Conservation (phyloP, 2,113 vertebrate genomes). For the Talpa occidentalis region DNA sequence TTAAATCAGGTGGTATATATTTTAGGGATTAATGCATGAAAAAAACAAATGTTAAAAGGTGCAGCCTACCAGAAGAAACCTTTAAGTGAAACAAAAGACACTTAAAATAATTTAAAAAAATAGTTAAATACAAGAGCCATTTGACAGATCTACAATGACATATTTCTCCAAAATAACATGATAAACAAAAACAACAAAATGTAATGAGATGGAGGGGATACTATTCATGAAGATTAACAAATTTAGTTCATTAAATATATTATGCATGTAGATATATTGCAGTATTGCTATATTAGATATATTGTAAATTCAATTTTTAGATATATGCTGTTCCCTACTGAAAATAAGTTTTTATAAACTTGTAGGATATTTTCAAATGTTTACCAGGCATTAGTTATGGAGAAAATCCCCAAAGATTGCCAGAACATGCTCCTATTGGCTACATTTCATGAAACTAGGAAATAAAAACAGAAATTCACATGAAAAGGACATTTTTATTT, state of each 20-base stretch:
- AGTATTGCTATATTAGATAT: background rate
- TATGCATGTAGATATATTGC: background rate
- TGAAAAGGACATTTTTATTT: background rate
- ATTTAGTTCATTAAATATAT: background rate
- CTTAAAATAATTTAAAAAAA: background rate
- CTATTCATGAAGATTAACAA: background rate
- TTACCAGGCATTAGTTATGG: background rate
- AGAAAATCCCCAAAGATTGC: background rate
- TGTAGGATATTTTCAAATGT: background rate
- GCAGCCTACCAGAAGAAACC: background rate
- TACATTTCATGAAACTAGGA: background rate
- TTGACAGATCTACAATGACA: background rate
- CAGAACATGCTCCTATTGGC: background rate
- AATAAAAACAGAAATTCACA: slow-evolving; percentile 18
- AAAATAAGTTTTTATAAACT: background rate
- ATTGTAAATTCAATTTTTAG: background rate
- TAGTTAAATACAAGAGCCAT: background rate
- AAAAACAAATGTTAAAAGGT: background rate
- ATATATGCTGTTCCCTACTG: background rate
- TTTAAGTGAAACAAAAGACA: background rate
- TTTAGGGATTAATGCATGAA: background rate
- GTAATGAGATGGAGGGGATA: background rate
- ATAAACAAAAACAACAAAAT: background rate
- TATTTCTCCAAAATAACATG: background rate
- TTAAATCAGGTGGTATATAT: background rate